Conservation (phyloP, 2,888 invertebrate genomes). For the Ectemnius cavifrons region DNA sequence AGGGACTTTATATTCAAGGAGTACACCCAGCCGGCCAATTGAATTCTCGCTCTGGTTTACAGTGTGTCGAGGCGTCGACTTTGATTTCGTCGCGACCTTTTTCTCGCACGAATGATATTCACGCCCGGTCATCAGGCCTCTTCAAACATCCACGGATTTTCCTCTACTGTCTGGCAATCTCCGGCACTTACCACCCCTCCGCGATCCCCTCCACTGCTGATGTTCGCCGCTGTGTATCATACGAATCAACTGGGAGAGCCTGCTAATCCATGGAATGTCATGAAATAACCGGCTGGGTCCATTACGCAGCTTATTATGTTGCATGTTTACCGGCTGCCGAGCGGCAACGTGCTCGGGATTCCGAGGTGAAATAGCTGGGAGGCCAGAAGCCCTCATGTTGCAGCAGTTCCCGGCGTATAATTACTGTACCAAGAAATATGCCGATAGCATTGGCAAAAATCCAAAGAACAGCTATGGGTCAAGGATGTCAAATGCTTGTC, state of each 20-base stretch:
- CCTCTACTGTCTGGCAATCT: background rate
- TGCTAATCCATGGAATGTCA: slow-evolving; percentile 2
- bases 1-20: slow-evolving; percentile 68
- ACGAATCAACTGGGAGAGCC: background rate
- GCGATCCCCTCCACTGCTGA: background rate
- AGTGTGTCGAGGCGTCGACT: slow-evolving; percentile 65
- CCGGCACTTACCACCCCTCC: background rate
- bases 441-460: slow-evolving; percentile 40
- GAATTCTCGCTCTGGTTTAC: slow-evolving; percentile 68
- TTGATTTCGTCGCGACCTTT: slow-evolving; percentile 65
- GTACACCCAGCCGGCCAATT: slow-evolving; percentile 68
- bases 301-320: slow-evolving; percentile 14
- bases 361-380: slow-evolving; percentile 37
- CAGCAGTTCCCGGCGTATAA: slow-evolving; percentile 28
- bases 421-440: slow-evolving; percentile 22
- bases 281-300: background rate
- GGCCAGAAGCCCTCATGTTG: slow-evolving; percentile 26
- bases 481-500: slow-evolving; percentile 36
- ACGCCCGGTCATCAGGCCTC: slow-evolving; percentile 55
- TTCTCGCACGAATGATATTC: slow-evolving; percentile 66
- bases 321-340: slow-evolving; percentile 44
- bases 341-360: slow-evolving; percentile 45
- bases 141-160: slow-evolving; percentile 56
- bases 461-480: slow-evolving; percentile 30
- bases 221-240: background rate